These are phyloP conservation scores for Potorous gilbertii DNA, from an alignment of 2,797 vertebrate species.

Conservation along the genomic window DNA sequence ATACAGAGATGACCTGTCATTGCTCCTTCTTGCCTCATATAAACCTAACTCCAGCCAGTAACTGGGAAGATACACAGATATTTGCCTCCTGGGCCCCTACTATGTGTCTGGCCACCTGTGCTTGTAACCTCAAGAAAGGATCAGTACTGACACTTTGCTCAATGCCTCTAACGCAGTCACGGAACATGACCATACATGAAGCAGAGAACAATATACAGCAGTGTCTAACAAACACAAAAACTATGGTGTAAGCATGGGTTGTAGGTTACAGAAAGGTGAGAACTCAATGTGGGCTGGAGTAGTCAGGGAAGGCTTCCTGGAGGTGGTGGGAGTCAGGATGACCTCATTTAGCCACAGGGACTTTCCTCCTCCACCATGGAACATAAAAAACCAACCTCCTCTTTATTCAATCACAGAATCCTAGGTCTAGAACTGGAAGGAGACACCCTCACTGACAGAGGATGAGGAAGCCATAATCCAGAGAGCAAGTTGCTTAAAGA, in stretches of 20 bases:
- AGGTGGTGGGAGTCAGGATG: neutral
- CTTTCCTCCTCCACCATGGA: neutral
- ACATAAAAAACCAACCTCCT: neutral
- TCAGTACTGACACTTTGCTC: neutral
- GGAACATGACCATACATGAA: neutral
- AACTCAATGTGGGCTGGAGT: neutral
- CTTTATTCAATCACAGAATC: neutral
- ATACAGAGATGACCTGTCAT: neutral
- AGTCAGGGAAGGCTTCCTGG: rapidly evolving
- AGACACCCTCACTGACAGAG: neutral
- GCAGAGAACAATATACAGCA: too few species aligned
- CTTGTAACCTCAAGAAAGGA: neutral
- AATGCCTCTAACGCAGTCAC: neutral
- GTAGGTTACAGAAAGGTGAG: neutral
- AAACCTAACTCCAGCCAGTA: neutral
- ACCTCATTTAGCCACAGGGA: neutral
- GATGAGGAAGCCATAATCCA: neutral
- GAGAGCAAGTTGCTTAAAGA: neutral
- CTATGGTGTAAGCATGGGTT: neutral
- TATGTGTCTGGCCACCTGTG: neutral
- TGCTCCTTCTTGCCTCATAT: rapidly evolving
- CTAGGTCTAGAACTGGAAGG: neutral
- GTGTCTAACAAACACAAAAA: neutral
- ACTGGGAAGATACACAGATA: neutral
- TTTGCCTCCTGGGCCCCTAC: neutral